These are phyloP conservation scores for Cinclus cinclus DNA, from an alignment of 2,113 vertebrate genomes.

Conservation along the genomic window DNA sequence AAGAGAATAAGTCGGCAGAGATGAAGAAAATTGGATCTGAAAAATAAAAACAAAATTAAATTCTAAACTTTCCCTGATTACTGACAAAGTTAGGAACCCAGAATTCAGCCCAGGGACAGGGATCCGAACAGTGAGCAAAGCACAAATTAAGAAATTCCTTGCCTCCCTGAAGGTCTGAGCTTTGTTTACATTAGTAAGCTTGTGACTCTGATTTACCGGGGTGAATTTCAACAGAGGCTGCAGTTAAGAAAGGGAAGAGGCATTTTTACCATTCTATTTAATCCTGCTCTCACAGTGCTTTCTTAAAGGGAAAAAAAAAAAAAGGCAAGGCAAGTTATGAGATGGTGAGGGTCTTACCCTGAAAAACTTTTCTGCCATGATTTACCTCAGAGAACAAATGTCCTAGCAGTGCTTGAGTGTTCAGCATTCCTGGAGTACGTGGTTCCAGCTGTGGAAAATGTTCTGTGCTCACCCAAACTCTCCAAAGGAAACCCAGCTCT, in stretches of 20 bases:
- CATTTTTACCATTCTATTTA: neutral
- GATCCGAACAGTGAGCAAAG: neutral
- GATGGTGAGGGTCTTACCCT: neutral
- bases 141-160: slow-evolving; percentile 43
- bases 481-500: neutral
- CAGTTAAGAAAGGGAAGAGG: neutral
- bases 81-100: neutral
- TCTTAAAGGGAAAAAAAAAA: neutral
- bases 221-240: slow-evolving; percentile 23
- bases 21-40: neutral
- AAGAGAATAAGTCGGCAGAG: neutral
- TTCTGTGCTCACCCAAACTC: neutral
- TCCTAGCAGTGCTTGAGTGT: neutral
- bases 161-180: slow-evolving; percentile 9
- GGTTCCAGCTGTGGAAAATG: neutral
- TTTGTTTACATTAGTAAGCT: slow-evolving; percentile 45
- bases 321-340: neutral
- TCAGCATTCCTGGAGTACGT: neutral
- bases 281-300: neutral
- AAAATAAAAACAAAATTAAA: neutral
- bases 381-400: neutral
- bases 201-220: slow-evolving; percentile 15
- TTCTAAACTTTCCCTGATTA: neutral
- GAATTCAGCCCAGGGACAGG: neutral
- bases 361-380: neutral